Base-by-base conservation (phyloP, 2,888 invertebrate genomes). In the Ectropis crepuscularia region DNA sequence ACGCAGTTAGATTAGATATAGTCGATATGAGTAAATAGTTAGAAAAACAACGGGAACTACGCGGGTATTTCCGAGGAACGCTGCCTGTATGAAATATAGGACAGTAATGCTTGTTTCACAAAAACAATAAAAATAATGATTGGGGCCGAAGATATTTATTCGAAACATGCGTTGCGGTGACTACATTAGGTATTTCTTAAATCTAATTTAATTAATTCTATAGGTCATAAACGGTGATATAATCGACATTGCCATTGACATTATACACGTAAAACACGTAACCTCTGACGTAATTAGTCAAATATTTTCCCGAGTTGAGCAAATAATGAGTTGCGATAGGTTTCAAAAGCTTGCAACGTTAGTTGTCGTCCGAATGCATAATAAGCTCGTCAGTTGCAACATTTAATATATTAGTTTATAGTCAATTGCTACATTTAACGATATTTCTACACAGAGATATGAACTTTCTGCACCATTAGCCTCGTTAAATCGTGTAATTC, bases 401-500 rank as follows among this genome's bases (percentile, higher is more conserved):
- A 68, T 63, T 62, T 6, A 12, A 60, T 58, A 42, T 60, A 54
- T 70, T 64, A 66, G 45, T 55, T 69, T 58, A 64, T 60, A 55
- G 46, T 45, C 49, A 68, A 65, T 68, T 70, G 65, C 57, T 67
- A 55, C 57, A 62, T 57, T 48, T 53, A 63, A 69, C 72, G 73
- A 73, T 76, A 74, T 72, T 72, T 76, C 68, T 68, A 70, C 71
- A 65, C 50, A 43, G 71, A 16, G 71, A 74, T 72, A 74, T 72
- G 75, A 73, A 67, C 64, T 67, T 71, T 73, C 57, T 68, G 76
- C 66, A 73, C 74, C 68, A 72, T 67, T 81, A 78, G 73, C 86
- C 82, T 65, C 80, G 77, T 80, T 83, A 68, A 58, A 63, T 75
- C 74, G 73, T 73, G 75, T 80, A 72, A 73, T 72, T 78, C 75